Evolutionary conservation across 2,797 vertebrate genomes (phyloP), one percentile per base, ranked within the genome.

Genomic region (Hylomyscus alleni): DNA sequence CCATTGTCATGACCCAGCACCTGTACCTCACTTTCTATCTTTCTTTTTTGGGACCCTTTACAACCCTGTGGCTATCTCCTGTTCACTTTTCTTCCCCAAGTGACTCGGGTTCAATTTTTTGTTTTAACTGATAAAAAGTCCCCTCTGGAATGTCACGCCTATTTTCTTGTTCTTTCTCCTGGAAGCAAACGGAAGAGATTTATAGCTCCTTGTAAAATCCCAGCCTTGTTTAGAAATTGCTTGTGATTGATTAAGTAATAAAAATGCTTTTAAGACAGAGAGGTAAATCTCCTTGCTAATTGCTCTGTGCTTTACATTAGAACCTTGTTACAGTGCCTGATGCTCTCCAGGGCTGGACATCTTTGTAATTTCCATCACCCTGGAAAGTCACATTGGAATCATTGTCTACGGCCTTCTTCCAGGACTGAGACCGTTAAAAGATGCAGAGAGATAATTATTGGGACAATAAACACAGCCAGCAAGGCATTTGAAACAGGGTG

Each of bases 171-270:
- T 98, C 97, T 96, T 97, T 94, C 12, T 93, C 80, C 3, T 96
- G 94, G 98, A 98, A 98, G 96, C n/a, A 97, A 98, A 95, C 8
- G 89, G 93, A 94, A 94, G 96, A 98, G 98, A 98, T 98, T 98
- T 98, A 98, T 92, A 93, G 67, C 84, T 97, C 97, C 84, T 72
- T 93, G 97, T 98, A 98, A 98, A 98, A 98, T 90, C 96, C 97
- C 72, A 97, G 95, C 96, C 98, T 98, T 98, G 98, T 98, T 98
- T 98, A 98, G 98, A 98, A 98, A 98, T 98, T 98, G 98, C 97
- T 96, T 86, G 85, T 98, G 98, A 98, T 99, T 98, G 98, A 99
- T 99, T 98, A 99, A 98, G 98, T 98, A 98, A 98, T 99, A 98
- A 99, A 99, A 98, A 98, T 97, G 98, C 98, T 99, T 98, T 99